Evolutionary conservation across 2,113 vertebrate species (phyloP), one percentile per base, ranked within the genome.

Genomic region (Archilochus colubris): DNA sequence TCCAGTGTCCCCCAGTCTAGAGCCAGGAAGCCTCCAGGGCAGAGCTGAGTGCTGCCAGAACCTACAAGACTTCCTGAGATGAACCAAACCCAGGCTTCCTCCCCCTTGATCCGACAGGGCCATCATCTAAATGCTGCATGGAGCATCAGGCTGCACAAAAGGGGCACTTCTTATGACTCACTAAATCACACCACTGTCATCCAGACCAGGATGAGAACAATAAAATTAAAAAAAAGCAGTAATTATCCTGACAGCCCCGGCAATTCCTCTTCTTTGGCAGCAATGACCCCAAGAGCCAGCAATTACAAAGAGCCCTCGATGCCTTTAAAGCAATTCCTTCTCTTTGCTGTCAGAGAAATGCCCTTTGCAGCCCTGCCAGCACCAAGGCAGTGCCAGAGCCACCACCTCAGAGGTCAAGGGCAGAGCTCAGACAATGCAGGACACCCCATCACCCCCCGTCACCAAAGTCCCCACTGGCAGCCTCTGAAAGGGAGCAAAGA

Each of bases 231-330:
- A 84, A 88, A 82, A 54, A n/a, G 93, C 5, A 9, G 30, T 51
- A 95, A 96, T 97, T 96, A 94, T 82, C 59, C 82, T 21, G 77
- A 81, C 77, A 92, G 69, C 69, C 88, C 70, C 93, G 76, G 93
- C 82, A 95, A 93, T 75, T 93, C 76, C 82, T 80, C 61, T 83
- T 83, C 53, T 89, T 77, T 67, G 36, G 79, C 89, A 91, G 72
- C 10, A 14, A 18, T n/a, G 87, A 85, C 91, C 82, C 80, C 17
- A 1, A 1, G 75, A 91, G 88, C 59, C 79, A 58, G 3, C 0
- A 2, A 93, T 83, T 31, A 95, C 93, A 90, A 93, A 94, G 17
- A 67, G 82, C 50, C n/a, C 80, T 96, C 76, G 4, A 68, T 17
- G 85, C 57, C 80, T 91, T 92, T 64, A 83, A 67, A 94, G 76